Conservation (phyloP, 2,888 invertebrate genomes). For the Caradrina kadenii region DNA sequence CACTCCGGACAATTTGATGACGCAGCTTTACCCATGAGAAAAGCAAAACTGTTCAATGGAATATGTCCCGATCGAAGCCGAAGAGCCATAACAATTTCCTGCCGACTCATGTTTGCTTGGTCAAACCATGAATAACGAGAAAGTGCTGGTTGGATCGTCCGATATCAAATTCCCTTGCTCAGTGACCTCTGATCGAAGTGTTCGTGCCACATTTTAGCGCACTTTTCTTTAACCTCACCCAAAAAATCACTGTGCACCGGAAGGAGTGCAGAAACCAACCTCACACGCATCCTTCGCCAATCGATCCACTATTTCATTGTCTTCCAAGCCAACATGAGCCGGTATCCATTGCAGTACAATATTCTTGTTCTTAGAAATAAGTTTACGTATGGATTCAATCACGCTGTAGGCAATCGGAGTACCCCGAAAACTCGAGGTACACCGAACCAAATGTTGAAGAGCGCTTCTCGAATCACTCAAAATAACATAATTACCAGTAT, state of each 20-base stretch:
- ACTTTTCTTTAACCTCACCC: background rate
- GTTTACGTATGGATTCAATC: background rate
- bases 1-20: too few relatives aligned
- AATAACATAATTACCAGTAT: conserved; percentile 2
- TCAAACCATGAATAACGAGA: too few relatives aligned
- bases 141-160: too few relatives aligned
- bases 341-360: background rate
- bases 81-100: too few relatives aligned
- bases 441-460: background rate
- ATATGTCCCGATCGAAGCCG: too few relatives aligned
- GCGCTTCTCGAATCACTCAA: conserved; percentile 1
- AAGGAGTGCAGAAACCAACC: background rate
- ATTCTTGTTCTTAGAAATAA: background rate
- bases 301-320: conserved; percentile 3
- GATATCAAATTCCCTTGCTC: too few relatives aligned
- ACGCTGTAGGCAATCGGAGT: too few relatives aligned
- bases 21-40: too few relatives aligned
- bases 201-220: background rate
- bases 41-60: too few relatives aligned
- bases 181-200: too few relatives aligned
- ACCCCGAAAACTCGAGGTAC: background rate
- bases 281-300: background rate
- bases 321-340: conserved; percentile 10
- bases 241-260: background rate
- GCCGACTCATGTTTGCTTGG: too few relatives aligned